Evolutionary conservation across 2,797 vertebrate species (phyloP).

Genomic region (Melanotaenia nigrans): DNA sequence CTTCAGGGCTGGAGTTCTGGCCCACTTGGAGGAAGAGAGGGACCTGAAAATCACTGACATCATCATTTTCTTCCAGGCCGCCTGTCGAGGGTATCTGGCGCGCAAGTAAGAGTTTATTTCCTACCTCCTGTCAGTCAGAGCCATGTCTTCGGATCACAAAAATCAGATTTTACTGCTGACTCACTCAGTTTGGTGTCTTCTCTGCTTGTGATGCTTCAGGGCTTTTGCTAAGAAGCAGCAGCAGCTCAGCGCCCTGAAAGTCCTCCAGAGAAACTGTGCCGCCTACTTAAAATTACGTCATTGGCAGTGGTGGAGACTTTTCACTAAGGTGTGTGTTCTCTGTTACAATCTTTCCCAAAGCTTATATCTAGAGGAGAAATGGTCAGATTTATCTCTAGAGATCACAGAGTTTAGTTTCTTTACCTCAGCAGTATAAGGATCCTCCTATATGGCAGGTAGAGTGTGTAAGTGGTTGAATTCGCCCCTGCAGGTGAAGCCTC

Average conservation of each 20-base stretch:
- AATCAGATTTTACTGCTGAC: constrained; percentile 36
- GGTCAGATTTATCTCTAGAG: neutral
- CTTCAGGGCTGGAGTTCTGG: constrained; percentile 96
- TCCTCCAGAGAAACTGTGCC: constrained; percentile 96
- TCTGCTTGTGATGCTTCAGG: constrained; percentile 71
- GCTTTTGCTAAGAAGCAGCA: constrained; percentile 98
- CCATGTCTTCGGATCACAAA: neutral
- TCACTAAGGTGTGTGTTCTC: constrained; percentile 92
- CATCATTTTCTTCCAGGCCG: constrained; percentile 98
- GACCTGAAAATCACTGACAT: constrained; percentile 99
- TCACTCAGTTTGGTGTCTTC: neutral
- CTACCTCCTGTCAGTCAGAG: neutral
- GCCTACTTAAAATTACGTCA: constrained; percentile 95
- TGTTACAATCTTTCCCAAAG: neutral
- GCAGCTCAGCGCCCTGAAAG: constrained; percentile 95
- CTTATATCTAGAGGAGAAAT: neutral
- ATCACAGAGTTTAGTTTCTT: neutral
- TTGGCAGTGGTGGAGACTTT: constrained; percentile 99
- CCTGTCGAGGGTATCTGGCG: constrained; percentile 95
- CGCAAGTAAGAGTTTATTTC: constrained; percentile 88
- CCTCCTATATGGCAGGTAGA: neutral
- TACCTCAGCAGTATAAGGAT: neutral
- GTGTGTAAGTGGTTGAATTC: neutral
- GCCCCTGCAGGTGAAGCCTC: constrained; percentile 92
- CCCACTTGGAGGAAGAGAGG: constrained; percentile 95